phyloP scores from a whole-genome alignment of 2,797 vertebrate species.

The Pseudocheirus occidentalis region DNA sequence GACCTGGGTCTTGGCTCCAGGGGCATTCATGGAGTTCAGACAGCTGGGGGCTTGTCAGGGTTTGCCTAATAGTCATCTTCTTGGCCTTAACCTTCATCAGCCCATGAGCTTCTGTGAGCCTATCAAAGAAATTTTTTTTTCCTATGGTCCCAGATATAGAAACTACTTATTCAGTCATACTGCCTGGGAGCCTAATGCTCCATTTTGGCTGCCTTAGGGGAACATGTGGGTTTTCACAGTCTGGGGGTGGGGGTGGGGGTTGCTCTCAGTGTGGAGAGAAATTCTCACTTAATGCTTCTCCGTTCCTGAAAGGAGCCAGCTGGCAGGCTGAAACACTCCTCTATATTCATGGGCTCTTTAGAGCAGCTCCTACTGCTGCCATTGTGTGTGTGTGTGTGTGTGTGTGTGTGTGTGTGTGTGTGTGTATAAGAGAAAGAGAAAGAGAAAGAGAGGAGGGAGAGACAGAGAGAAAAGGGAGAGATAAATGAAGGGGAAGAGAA shows the following conservation, averaged over 20 bases:
- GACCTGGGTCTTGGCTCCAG: neutral
- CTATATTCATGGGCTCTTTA: conserved; percentile 2
- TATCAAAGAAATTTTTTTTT: neutral
- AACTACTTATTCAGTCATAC: neutral
- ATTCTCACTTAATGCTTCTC: neutral
- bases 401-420: neutral
- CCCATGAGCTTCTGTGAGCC: neutral
- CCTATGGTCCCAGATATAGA: neutral
- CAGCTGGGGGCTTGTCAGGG: neutral
- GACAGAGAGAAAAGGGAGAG: too few relatives aligned
- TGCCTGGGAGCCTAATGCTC: conserved; percentile 14
- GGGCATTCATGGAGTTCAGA: neutral
- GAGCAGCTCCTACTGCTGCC: neutral
- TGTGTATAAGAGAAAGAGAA: neutral
- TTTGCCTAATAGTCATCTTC: neutral
- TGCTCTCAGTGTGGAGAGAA: neutral
- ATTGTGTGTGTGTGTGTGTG: neutral
- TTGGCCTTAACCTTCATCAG: neutral
- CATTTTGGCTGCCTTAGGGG: conserved; percentile 12
- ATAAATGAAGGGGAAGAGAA: neutral
- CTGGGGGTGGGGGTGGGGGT: neutral
- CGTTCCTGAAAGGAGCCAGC: neutral
- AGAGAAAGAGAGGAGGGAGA: neutral
- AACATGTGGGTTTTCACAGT: neutral
- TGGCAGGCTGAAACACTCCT: neutral